Evolutionary conservation across 2,888 invertebrate genomes (phyloP).

Genomic region (Pterostichus madidus): DNA sequence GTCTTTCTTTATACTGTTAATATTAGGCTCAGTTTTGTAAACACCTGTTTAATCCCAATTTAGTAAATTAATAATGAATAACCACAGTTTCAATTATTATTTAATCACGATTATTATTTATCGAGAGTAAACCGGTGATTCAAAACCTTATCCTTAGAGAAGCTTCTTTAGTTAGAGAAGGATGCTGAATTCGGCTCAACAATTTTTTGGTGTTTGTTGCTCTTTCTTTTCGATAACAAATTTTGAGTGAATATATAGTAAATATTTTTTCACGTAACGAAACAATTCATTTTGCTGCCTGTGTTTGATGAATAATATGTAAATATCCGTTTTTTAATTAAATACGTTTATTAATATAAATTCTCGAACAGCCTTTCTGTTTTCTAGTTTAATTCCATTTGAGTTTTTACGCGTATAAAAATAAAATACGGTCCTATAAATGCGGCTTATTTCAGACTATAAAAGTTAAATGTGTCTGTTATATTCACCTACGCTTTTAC

Average conservation of each 20-base stretch:
- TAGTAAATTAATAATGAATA: no score
- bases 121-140: no score
- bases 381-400: conserved; percentile 23
- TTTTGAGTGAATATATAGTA: not conserved
- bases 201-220: no score
- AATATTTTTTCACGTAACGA: not conserved
- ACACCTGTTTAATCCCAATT: no score
- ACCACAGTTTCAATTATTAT: no score
- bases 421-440: conserved; percentile 44
- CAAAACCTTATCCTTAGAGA: no score
- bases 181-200: no score
- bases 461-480: conserved; percentile 8
- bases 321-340: conserved; percentile 1
- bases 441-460: conserved; percentile 23
- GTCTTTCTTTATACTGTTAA: no score
- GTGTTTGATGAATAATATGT: conserved; percentile 10
- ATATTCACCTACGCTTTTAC: conserved; percentile 9
- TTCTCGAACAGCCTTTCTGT: not conserved
- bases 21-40: no score
- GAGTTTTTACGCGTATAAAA: conserved; percentile 18
- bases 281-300: no score
- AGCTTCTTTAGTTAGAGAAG: no score
- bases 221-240: not conserved
- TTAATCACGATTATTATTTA: no score
- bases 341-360: conserved; percentile 20